A percentile compares a stretch with the other conserved stretches of the same genome.
Evolutionary conservation across 2,888 invertebrate genomes (phyloP).

Genomic region (Strigamia crassipes): DNA sequence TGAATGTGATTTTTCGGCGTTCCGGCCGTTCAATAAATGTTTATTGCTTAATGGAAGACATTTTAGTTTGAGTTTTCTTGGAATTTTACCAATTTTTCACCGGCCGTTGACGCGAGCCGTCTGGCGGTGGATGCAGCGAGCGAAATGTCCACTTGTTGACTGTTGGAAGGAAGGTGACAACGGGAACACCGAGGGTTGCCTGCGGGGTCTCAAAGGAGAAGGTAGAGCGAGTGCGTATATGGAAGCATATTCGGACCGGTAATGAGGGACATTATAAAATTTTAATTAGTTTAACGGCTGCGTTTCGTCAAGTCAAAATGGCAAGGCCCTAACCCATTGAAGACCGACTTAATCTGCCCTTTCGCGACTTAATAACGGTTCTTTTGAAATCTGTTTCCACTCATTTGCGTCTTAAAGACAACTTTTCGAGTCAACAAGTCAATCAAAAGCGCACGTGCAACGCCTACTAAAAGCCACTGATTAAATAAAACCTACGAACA

Average conservation of each 20-base stretch:
- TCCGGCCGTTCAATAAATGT: neutral
- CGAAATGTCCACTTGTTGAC: constrained; percentile 4
- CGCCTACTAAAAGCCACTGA: constrained; percentile 3
- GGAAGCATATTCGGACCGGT: constrained; percentile 4
- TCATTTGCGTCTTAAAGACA: constrained; percentile 10
- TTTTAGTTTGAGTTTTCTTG: neutral
- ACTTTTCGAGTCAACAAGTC: constrained; percentile 10
- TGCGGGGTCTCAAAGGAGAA: constrained; percentile 10
- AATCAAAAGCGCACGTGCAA: constrained; percentile 10
- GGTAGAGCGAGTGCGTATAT: neutral
- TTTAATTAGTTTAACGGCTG: constrained; percentile 10
- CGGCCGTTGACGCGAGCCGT: neutral
- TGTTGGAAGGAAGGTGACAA: neutral
- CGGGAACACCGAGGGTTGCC: neutral
- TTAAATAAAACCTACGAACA: constrained; percentile 2
- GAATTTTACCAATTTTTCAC: neutral
- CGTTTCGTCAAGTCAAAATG: constrained; percentile 10
- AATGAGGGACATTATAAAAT: constrained; percentile 10
- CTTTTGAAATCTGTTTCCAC: constrained; percentile 10
- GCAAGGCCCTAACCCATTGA: constrained; percentile 10
- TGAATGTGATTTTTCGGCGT: neutral
- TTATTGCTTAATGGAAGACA: neutral
- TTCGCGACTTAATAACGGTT: constrained; percentile 4
- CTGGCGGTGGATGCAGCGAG: neutral
- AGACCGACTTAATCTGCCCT: neutral